Evolutionary conservation across 1,140 invertebrate genomes (phyloP).

Genomic region (Ridgeia piscesae): DNA sequence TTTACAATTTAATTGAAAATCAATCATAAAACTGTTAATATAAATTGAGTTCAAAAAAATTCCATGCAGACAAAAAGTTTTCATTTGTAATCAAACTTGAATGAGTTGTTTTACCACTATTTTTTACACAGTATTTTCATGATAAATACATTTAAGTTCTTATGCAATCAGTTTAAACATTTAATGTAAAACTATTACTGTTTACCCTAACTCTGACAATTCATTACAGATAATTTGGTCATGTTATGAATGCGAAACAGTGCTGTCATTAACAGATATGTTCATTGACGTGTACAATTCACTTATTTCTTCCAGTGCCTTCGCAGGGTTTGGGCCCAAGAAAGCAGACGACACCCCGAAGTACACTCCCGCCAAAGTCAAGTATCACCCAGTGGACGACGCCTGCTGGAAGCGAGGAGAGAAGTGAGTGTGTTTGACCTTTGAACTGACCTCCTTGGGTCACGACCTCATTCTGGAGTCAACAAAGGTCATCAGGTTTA

Average conservation of each 20-base stretch:
- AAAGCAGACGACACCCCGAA: conserved; percentile 38
- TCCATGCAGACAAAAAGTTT: no score
- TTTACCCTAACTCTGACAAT: not conserved
- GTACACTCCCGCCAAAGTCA: conserved; percentile 76
- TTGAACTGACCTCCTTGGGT: not conserved
- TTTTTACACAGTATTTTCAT: not conserved
- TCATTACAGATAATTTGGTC: not conserved
- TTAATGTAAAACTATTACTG: not conserved
- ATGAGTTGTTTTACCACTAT: no score
- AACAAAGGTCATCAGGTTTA: not conserved
- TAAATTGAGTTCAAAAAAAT: no score
- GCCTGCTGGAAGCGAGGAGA: conserved; percentile 81
- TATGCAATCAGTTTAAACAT: not conserved
- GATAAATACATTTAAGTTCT: not conserved
- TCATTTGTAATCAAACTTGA: no score
- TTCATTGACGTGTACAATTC: not conserved
- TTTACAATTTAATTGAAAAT: no score
- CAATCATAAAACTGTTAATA: no score
- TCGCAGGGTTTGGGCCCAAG: not conserved
- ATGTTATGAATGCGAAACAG: not conserved
- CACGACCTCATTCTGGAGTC: not conserved
- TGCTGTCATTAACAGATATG: not conserved
- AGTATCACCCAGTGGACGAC: conserved; percentile 88
- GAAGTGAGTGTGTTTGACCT: conserved; percentile 61
- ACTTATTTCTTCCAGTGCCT: conserved; percentile 14